phyloP scores from a whole-genome alignment of 92 coral and sea anemone species.

The Meandrina meandrites region DNA sequence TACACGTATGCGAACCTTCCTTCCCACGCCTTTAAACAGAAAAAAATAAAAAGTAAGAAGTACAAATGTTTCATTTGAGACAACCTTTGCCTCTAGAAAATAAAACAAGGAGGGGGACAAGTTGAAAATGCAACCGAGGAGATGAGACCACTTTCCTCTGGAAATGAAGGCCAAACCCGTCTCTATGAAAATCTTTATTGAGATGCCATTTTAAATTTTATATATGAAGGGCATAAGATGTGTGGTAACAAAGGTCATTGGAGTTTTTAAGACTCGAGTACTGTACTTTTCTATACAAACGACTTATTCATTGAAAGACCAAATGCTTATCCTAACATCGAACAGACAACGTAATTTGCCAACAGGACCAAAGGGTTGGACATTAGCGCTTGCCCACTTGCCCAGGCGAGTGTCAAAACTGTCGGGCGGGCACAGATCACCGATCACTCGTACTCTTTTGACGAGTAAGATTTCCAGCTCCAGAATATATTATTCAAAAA shows the following conservation, averaged over 20 bases:
- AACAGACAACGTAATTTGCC: too few relatives aligned
- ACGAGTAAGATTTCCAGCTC: too few relatives aligned
- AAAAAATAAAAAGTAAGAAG: too few relatives aligned
- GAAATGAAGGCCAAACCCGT: neutral
- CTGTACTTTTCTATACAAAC: neutral
- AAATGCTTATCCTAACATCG: neutral
- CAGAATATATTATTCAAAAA: too few relatives aligned
- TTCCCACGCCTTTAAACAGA: neutral
- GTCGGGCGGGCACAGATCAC: too few relatives aligned
- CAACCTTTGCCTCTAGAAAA: neutral
- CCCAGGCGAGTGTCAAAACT: too few relatives aligned
- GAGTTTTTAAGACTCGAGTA: neutral
- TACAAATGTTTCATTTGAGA: neutral
- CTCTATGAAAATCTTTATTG: too few relatives aligned
- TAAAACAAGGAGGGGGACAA: neutral
- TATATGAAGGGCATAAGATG: neutral
- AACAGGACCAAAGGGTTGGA: too few relatives aligned
- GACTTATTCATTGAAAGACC: neutral
- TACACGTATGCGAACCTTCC: neutral
- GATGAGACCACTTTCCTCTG: neutral
- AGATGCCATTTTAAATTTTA: neutral
- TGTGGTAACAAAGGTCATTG: neutral
- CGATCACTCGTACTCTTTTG: too few relatives aligned
- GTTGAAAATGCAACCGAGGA: neutral
- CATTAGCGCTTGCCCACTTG: too few relatives aligned